Conservation (phyloP, 2,113 vertebrate genomes). For the Chloropsis cyanopogon region DNA sequence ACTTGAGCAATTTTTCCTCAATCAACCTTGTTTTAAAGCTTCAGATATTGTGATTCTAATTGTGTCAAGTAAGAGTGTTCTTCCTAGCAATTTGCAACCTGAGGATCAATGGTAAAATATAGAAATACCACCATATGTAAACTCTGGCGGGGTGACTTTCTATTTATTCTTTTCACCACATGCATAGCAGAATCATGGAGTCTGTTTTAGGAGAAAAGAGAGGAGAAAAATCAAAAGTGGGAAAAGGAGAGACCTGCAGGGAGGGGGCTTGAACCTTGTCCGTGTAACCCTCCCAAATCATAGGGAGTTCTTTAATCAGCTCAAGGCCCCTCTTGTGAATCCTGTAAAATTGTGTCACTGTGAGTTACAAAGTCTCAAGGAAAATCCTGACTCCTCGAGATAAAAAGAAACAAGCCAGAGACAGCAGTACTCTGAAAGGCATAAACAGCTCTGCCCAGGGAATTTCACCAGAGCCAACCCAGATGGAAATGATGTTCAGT, state of each 20-base stretch:
- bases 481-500: background rate
- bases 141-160: background rate
- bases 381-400: background rate
- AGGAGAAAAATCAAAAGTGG: background rate
- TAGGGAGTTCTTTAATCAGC: background rate
- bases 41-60: background rate
- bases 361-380: background rate
- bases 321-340: background rate
- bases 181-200: background rate
- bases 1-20: background rate
- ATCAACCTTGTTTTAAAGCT: background rate
- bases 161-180: background rate
- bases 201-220: background rate
- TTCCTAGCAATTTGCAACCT: background rate
- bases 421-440: background rate
- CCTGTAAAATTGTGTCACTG: background rate
- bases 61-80: background rate
- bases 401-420: background rate
- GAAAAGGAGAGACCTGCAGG: background rate
- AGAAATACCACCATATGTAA: background rate
- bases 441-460: background rate
- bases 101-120: background rate
- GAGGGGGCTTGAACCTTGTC: background rate
- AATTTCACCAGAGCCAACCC: background rate
- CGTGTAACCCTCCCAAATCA: rapidly evolving